Evolutionary conservation across 2,888 invertebrate species (phyloP).

Genomic region (Acanthacorydalis orientalis): DNA sequence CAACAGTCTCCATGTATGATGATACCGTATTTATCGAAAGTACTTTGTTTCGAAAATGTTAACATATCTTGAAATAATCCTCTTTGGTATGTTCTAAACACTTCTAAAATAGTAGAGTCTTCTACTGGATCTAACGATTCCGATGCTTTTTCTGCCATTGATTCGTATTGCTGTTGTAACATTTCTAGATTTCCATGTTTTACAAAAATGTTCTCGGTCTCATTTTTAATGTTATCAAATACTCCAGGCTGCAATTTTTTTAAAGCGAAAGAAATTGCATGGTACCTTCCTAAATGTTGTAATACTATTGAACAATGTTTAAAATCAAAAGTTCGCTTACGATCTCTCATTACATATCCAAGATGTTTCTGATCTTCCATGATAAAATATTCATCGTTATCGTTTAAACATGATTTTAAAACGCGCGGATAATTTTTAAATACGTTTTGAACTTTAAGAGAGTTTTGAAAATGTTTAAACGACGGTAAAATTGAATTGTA

Average conservation of each 20-base stretch:
- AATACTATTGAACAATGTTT: conserved; percentile 1
- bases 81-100: conserved; percentile 8
- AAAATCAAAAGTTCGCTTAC: conserved; percentile 1
- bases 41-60: conserved; percentile 6
- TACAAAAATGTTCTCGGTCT: neutral
- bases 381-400: conserved; percentile 12
- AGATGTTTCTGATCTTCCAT: conserved; percentile 7
- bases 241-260: neutral
- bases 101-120: neutral
- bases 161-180: neutral
- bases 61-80: conserved; percentile 3
- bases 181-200: neutral
- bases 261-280: neutral
- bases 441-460: neutral
- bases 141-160: neutral
- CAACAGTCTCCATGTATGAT: conserved; percentile 17
- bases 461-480: conserved; percentile 1
- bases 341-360: neutral
- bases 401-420: neutral
- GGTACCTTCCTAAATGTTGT: conserved; percentile 1
- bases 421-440: neutral
- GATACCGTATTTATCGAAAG: conserved; percentile 12
- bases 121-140: neutral
- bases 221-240: neutral
- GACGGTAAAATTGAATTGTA: neutral